Percentiles rank a stretch among this genome's conserved stretches.
Evolutionary conservation across 2,113 vertebrate species (phyloP).

Genomic region (Chamaetylas fuelleborni): DNA sequence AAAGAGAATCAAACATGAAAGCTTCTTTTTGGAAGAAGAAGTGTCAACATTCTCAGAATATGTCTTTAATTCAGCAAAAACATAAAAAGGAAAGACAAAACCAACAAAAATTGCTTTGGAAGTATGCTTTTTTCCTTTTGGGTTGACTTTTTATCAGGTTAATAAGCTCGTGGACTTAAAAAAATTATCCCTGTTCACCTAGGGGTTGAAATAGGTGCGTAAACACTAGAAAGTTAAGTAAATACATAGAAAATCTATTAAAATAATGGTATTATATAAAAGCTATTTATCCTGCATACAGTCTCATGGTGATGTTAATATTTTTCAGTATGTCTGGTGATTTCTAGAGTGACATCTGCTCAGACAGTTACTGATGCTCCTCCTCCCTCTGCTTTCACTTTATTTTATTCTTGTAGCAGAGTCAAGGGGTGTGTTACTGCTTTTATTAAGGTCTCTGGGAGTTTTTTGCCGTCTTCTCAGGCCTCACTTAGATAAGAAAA

Average conservation of each 20-base stretch:
- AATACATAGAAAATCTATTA: not conserved
- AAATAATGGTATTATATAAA: not conserved
- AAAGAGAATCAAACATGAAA: conserved; percentile 21
- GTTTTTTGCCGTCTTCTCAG: not conserved
- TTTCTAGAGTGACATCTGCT: not conserved
- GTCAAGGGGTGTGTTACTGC: not conserved
- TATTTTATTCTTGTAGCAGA: not conserved
- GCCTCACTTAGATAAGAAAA: not conserved
- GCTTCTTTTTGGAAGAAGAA: not conserved
- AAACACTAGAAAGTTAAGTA: not conserved
- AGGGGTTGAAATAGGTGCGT: not conserved
- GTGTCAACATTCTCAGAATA: conserved; percentile 11
- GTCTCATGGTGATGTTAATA: accelerated
- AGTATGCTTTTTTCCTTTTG: not conserved
- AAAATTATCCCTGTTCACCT: not conserved
- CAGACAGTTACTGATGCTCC: not conserved
- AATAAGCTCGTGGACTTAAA: not conserved
- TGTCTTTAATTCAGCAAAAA: not conserved
- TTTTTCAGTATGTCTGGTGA: not conserved
- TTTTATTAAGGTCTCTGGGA: not conserved
- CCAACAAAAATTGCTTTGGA: not conserved
- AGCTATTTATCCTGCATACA: not conserved
- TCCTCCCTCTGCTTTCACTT: not conserved
- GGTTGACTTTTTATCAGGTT: not conserved
- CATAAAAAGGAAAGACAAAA: not conserved